Evolutionary conservation across 2,113 vertebrate species (phyloP), one percentile per base, ranked within the genome.

Genomic region (Arenaria interpres): DNA sequence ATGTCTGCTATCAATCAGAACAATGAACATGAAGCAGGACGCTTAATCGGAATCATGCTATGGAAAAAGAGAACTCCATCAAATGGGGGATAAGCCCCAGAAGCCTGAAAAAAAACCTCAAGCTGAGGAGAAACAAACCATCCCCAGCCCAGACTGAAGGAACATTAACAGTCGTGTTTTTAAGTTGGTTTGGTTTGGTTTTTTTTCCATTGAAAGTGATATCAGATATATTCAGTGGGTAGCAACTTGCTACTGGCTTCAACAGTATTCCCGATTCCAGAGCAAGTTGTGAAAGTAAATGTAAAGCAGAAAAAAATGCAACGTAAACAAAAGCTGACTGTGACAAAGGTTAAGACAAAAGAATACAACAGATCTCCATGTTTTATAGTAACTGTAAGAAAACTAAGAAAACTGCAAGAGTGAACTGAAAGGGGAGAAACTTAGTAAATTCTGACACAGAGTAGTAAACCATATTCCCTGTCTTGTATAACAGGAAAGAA

Each of bases 171-270:
- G 28, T 7, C 28, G 37, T 56, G 24, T 0, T 4, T 66, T 84
- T 54, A 28, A 59, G 22, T n/a, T 20, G 7, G 24, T 46, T 51
- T 33, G 17, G 1, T 35, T 16, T 2, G 2, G 4, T 5, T 1
- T 17, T 32, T 50, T 81, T 46, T 68, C 1, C 5, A 5, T 8
- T 32, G 8, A n/a, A 43, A n/a, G 43, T 16, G 16, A 2, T 50
- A 53, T 10, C 43, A 73, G 48, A 9, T 68, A 73, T 41, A 73
- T 37, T 68, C 53, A 63, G 16, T 17, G 39, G 54, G 20, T 4
- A 72, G 22, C 46, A 67, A 35, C 8, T 6, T 25, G 4, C 27
- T 64, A 33, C 14, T 35, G 53, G 22, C 33, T 81, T 57, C 46
- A n/a, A 37, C 8, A 30, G 20, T 16, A 71, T 56, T 80, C 33